Base-by-base conservation (phyloP, 2,797 vertebrate genomes). In the Gymnopithys bicolor region DNA sequence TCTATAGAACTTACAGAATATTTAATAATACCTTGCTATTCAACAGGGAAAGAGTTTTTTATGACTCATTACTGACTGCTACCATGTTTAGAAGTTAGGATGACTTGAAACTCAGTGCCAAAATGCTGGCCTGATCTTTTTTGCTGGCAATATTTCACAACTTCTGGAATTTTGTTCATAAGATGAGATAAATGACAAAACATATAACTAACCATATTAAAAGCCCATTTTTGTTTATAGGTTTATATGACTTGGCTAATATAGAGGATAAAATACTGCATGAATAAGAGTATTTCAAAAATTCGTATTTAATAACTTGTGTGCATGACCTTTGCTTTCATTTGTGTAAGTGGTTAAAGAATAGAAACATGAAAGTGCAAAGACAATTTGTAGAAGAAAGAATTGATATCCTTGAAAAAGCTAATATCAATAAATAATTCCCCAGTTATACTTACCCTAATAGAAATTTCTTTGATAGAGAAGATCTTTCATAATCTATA, bases 261-360 rank as follows among this genome's bases (percentile, higher is more conserved):
- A 62, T n/a, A 58, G 35, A 77, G 84, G 4, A n/a, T 30, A 70
- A 81, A 94, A 84, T 21, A 11, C 11, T 89, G 15, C 21, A 48
- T 48, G 51, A 68, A 69, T 58, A 76, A 90, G 56, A 55, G 11
- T 33, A 46, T 71, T 73, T 58, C 41, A 90, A 88, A 94, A 94
- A 92, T 53, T 69, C 83, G 10, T 63, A 37, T 56, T 17, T 69
- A 91, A 81, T 79, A 82, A 76, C 5, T 55, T 45, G 11, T 79
- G 39, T 76, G 69, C 43, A 58, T 90, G 32, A 94, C 70, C 68
- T 89, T 92, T 52, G 45, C 76, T 70, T 95, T 95, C 43, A 73
- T 94, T 96, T 95, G 22, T 71, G 63, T 55, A 87, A 86, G 77
- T 64, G 19, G 7, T 78, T 90, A 73, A 84, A 91, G 63, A 88